Evolutionary conservation across 2,888 invertebrate species (phyloP).

Genomic region (Zonitis immaculata): DNA sequence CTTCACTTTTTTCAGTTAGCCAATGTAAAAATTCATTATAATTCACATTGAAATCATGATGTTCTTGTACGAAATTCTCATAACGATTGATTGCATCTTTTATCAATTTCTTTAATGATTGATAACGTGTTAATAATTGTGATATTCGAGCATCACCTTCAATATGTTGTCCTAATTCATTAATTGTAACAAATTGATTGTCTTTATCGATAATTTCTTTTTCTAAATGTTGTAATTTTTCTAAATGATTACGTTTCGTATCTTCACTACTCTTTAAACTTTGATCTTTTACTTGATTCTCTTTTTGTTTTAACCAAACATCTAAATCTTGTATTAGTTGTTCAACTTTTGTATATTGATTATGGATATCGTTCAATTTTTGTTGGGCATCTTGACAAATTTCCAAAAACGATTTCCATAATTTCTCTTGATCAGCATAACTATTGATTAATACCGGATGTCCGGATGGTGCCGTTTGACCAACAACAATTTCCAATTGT

Average conservation of each 20-base stretch:
- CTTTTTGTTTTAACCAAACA: conserved; percentile 81
- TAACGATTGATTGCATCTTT: conserved; percentile 81
- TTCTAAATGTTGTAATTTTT: conserved; percentile 68
- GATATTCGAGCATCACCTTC: conserved; percentile 75
- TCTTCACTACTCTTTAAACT: conserved; percentile 81
- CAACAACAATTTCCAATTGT: conserved; percentile 66
- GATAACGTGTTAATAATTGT: conserved; percentile 74
- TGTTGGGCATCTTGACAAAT: conserved; percentile 67
- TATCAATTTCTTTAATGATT: conserved; percentile 72
- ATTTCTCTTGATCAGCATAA: conserved; percentile 67
- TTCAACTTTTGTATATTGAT: conserved; percentile 78
- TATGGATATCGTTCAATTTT: conserved; percentile 69
- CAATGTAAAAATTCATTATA: conserved; percentile 70
- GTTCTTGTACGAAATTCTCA: conserved; percentile 80
- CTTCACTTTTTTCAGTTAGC: conserved; percentile 67
- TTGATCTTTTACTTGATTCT: conserved; percentile 82
- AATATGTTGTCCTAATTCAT: conserved; percentile 65
- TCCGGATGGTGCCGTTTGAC: conserved; percentile 72
- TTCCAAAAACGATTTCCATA: conserved; percentile 71
- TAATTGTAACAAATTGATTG: conserved; percentile 61
- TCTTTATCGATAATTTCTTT: conserved; percentile 65
- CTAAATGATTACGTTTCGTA: conserved; percentile 73
- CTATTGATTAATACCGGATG: conserved; percentile 69
- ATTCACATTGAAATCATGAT: conserved; percentile 71
- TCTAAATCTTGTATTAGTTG: conserved; percentile 71